Conservation (phyloP, 1,140 invertebrate species). For the Chymomyza costata region DNA sequence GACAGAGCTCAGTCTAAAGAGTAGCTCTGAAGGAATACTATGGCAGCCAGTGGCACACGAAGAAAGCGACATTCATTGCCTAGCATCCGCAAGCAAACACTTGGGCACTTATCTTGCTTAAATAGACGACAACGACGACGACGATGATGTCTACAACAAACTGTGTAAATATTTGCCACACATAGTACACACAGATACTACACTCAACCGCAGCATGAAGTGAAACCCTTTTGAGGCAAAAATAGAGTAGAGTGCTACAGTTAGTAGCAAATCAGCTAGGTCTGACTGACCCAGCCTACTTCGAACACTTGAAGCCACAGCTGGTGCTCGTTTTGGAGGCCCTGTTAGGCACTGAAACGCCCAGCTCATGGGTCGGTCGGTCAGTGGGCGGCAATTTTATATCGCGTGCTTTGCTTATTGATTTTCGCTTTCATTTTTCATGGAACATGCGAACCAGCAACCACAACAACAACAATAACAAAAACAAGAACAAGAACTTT, state of each 20-base stretch:
- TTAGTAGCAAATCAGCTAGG: too few species aligned
- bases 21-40: slow-evolving; percentile 17
- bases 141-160: slow-evolving; percentile 18
- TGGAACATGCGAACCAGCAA: slow-evolving; percentile 47
- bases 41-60: neutral
- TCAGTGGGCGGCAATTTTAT: slow-evolving; percentile 43
- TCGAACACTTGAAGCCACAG: too few species aligned
- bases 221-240: too few species aligned
- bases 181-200: slow-evolving; percentile 3
- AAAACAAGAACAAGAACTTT: slow-evolving; percentile 17
- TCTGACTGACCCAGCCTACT: too few species aligned
- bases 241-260: too few species aligned
- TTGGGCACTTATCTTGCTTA: slow-evolving; percentile 25
- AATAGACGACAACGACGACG: slow-evolving; percentile 26
- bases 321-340: neutral
- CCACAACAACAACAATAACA: slow-evolving; percentile 29
- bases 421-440: slow-evolving; percentile 73
- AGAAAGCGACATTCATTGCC: slow-evolving; percentile 2
- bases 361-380: slow-evolving; percentile 19
- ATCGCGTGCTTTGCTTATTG: slow-evolving; percentile 65
- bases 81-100: neutral
- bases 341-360: too few species aligned
- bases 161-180: slow-evolving; percentile 34
- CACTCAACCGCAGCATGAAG: too few species aligned
- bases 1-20: slow-evolving; percentile 6